Percentiles rank a stretch among this genome's conserved stretches.
Evolutionary conservation across 1,140 invertebrate species (phyloP).

Genomic region (Daktulosphaira vitifoliae): DNA sequence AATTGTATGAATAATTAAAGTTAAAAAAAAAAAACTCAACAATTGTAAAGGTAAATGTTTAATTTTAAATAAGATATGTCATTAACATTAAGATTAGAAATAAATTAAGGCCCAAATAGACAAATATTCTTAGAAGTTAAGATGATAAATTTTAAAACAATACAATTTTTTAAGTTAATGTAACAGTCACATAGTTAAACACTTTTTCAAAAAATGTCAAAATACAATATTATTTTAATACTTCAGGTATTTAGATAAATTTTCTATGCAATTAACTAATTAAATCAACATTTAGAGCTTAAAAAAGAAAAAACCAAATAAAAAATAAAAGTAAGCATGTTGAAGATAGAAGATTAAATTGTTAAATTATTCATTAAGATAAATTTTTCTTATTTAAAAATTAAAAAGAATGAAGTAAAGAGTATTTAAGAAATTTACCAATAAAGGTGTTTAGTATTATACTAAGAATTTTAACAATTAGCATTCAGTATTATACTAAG

Average conservation of each 20-base stretch:
- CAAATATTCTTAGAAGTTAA: constrained; percentile 20
- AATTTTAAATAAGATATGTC: background rate
- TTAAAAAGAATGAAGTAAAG: constrained; percentile 21
- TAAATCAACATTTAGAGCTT: constrained; percentile 4
- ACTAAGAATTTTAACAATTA: constrained; percentile 8
- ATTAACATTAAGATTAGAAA: constrained; percentile 1
- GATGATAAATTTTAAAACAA: constrained; percentile 18
- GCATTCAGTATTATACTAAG: constrained; percentile 14
- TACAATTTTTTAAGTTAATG: constrained; percentile 5
- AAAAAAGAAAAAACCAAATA: background rate
- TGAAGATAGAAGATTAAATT: no score
- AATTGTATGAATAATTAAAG: no score
- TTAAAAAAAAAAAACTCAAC: no score
- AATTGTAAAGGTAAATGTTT: no score
- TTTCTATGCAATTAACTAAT: constrained; percentile 1
- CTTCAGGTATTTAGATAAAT: constrained; percentile 12
- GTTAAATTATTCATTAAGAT: background rate
- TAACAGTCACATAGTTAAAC: constrained; percentile 7
- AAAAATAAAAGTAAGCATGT: no score
- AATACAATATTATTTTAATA: background rate
- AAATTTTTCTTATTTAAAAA: constrained; percentile 16
- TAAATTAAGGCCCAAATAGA: background rate
- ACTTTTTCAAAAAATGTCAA: no score
- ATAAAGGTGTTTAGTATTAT: background rate
- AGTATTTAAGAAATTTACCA: constrained; percentile 2